A percentile compares a stretch with the other conserved stretches of the same genome.
phyloP scores from a whole-genome alignment of 2,113 vertebrate genomes.

The Sapayoa aenigma region DNA sequence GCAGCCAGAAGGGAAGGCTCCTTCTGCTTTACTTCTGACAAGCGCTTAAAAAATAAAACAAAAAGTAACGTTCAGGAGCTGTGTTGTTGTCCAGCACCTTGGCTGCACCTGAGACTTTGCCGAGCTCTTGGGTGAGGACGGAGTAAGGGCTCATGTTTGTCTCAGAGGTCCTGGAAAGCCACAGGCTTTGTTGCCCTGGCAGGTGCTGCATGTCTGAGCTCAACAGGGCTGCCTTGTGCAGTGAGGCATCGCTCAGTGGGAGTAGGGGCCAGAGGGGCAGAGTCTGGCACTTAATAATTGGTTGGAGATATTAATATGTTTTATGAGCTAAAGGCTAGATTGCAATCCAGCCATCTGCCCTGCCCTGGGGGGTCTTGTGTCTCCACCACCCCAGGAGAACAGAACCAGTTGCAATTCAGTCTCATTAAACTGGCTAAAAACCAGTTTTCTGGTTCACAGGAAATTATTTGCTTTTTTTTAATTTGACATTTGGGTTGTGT shows the following conservation, averaged over 20 bases:
- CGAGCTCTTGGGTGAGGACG: background rate
- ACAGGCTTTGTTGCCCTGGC: background rate
- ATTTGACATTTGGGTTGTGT: background rate
- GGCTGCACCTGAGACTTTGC: background rate
- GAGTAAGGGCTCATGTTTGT: background rate
- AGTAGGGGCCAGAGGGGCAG: background rate
- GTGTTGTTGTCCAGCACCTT: background rate
- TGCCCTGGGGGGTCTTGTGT: background rate
- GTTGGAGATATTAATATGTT: constrained; percentile 12
- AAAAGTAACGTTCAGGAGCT: background rate
- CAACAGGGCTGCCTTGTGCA: background rate
- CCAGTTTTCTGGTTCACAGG: constrained; percentile 18
- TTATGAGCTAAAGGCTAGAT: background rate
- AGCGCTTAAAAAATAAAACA: background rate
- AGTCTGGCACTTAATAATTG: constrained; percentile 19
- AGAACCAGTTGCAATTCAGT: background rate
- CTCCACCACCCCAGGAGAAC: background rate
- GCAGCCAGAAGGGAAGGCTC: background rate
- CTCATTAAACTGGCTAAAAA: constrained; percentile 8
- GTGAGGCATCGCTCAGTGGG: rapidly evolving
- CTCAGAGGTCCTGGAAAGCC: background rate
- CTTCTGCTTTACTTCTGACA: background rate
- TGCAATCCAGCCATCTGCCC: constrained; percentile 28
- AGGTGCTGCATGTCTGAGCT: background rate
- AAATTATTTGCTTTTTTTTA: background rate